Conservation (phyloP, 1,140 invertebrate genomes). For the Philaenus spumarius region DNA sequence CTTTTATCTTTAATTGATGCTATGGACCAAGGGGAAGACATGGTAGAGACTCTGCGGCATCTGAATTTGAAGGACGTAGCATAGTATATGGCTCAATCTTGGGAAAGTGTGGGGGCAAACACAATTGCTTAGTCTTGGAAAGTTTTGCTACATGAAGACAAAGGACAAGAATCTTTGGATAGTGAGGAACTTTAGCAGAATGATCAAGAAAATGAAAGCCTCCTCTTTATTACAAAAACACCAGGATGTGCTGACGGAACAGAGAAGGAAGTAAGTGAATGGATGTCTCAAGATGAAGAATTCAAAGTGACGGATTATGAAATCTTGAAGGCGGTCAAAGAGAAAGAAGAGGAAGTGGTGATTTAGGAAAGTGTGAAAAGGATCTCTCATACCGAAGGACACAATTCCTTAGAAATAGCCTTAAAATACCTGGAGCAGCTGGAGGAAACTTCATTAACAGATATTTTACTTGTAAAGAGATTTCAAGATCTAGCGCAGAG, state of each 20-base stretch:
- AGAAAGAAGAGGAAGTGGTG: conserved; percentile 1
- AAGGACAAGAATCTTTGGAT: background rate
- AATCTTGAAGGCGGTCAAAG: background rate
- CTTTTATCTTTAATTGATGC: background rate
- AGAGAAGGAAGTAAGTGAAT: too few relatives aligned
- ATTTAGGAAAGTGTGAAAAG: background rate
- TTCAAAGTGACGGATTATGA: background rate
- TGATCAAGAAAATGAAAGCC: too few relatives aligned
- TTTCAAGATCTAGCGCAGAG: background rate
- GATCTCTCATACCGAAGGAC: background rate
- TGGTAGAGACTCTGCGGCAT: background rate
- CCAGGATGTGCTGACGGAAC: too few relatives aligned
- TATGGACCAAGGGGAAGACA: conserved; percentile 2
- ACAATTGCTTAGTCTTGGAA: background rate
- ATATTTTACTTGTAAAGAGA: background rate
- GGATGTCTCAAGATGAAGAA: too few relatives aligned
- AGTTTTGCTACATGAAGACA: too few relatives aligned
- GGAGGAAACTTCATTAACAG: too few relatives aligned
- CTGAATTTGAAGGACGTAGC: too few relatives aligned
- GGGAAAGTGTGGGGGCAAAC: background rate
- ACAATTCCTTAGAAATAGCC: background rate
- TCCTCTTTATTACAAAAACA: background rate
- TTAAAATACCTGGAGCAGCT: too few relatives aligned
- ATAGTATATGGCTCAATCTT: background rate
- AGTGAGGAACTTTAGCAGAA: background rate